These are phyloP conservation scores for Nebria ingens DNA, from an alignment of 1,140 invertebrate genomes.

Conservation along the genomic window DNA sequence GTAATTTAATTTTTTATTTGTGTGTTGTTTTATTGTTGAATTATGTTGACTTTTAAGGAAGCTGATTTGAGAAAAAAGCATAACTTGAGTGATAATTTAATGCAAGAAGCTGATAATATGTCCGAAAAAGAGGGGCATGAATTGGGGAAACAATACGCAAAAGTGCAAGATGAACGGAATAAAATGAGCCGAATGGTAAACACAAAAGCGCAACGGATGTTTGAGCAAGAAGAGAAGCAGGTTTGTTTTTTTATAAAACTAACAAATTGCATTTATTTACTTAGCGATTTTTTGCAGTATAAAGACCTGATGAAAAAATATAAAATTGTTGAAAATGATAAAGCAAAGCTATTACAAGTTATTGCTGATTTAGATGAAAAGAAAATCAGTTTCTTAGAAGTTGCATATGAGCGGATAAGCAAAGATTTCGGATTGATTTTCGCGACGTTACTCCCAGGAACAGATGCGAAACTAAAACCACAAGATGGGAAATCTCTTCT, in stretches of 20 bases:
- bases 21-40: constrained; percentile 24
- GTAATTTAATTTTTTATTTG: constrained; percentile 30
- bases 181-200: constrained; percentile 73
- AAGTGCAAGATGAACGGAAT: constrained; percentile 56
- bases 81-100: constrained; percentile 19
- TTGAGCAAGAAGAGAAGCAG: constrained; percentile 79
- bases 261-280: background rate
- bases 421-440: constrained; percentile 97
- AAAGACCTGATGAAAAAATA: constrained; percentile 72
- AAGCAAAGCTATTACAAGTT: constrained; percentile 67
- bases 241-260: constrained; percentile 31
- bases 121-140: constrained; percentile 28
- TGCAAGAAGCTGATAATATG: constrained; percentile 23
- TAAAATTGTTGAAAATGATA: constrained; percentile 76
- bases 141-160: constrained; percentile 43
- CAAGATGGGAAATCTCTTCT: constrained; percentile 62
- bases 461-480: constrained; percentile 74
- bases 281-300: constrained; percentile 41
- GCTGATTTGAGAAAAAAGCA: constrained; percentile 23
- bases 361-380: constrained; percentile 84
- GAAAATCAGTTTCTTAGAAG: constrained; percentile 68
- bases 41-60: constrained; percentile 16
- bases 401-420: constrained; percentile 76
- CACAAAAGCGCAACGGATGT: constrained; percentile 72
- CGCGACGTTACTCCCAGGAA: constrained; percentile 78